Evolutionary conservation across 2,888 invertebrate species (phyloP), one percentile per base, ranked within the genome.

Genomic region (Serripes groenlandicus): DNA sequence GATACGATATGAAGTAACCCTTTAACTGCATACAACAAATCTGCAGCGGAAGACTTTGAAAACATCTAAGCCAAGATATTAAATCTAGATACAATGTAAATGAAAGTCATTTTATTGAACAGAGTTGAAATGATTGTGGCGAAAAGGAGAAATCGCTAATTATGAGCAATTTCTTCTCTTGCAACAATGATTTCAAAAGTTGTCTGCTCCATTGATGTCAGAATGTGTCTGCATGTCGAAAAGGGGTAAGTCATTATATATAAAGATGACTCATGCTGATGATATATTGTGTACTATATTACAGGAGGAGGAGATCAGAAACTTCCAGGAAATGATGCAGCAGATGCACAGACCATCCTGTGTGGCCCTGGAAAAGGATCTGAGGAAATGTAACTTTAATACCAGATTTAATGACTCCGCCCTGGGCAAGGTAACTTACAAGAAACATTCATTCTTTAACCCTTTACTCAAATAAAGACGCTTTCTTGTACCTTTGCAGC

Each of bases 391-490:
- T 68, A 85, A 83, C 69, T 81, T 89, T 37, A 90, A 90, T 75
- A 56, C 88, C 21, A 87, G 90, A 42, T 92, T 92, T 34, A 94
- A 94, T 58, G 94, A 94, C 82, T 95, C 95, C 28, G 92, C 95
- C 72, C 93, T 95, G 32, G 95, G 95, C 71, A 95, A 95, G 93
- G 95, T 95, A 81, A n/a, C n/a, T n/a, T n/a, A n/a, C n/a, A n/a
- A n/a, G n/a, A n/a, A n/a, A n/a, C n/a, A n/a, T n/a, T n/a, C n/a
- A n/a, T n/a, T n/a, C n/a, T n/a, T n/a, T n/a, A n/a, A n/a, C n/a
- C n/a, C n/a, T n/a, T n/a, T n/a, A n/a, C n/a, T n/a, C n/a, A n/a
- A n/a, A n/a, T n/a, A n/a, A n/a, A n/a, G n/a, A n/a, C n/a, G n/a
- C n/a, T n/a, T n/a, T n/a, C n/a, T n/a, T n/a, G n/a, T n/a, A n/a